phyloP scores from a whole-genome alignment of 2,113 vertebrate genomes.

The Odobenus rosmarus region DNA sequence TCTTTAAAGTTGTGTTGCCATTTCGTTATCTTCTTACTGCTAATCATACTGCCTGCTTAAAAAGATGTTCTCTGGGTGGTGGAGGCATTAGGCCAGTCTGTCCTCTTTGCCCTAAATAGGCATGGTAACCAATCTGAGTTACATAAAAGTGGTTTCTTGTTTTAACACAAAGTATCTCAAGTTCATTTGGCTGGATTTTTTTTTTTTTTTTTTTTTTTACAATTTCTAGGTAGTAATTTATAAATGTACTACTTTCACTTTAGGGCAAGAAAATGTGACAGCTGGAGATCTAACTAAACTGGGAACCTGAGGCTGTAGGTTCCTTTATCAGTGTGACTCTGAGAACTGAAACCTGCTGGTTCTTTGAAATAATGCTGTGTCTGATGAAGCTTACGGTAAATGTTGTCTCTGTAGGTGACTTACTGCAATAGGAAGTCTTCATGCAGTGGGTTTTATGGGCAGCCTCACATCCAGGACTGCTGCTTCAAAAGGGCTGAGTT shows the following conservation, averaged over 20 bases:
- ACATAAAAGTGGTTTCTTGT: slow-evolving; percentile 22
- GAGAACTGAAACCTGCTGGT: slow-evolving; percentile 47
- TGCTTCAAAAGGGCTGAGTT: slow-evolving; percentile 52
- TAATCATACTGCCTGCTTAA: neutral
- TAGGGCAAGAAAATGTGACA: slow-evolving; percentile 24
- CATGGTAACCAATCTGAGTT: neutral
- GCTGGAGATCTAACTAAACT: slow-evolving; percentile 41
- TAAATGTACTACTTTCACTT: slow-evolving; percentile 49
- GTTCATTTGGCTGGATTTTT: slow-evolving; percentile 21
- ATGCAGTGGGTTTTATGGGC: slow-evolving; percentile 44
- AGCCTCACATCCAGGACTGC: slow-evolving; percentile 17
- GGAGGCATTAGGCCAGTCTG: neutral
- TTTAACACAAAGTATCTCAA: neutral
- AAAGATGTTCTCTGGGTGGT: neutral
- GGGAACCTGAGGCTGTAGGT: neutral
- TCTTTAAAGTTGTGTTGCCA: neutral
- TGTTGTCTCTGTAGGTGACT: slow-evolving; percentile 48
- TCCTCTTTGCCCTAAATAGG: neutral
- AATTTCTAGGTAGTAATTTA: slow-evolving; percentile 37
- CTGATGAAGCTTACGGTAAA: slow-evolving; percentile 53
- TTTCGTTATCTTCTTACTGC: slow-evolving; percentile 7
- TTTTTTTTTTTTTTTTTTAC: neutral
- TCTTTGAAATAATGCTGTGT: slow-evolving; percentile 62
- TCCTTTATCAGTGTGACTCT: slow-evolving; percentile 53
- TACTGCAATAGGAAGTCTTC: slow-evolving; percentile 65